Conservation (phyloP, 2,888 invertebrate species). For the Caenorhabditis sinica region DNA sequence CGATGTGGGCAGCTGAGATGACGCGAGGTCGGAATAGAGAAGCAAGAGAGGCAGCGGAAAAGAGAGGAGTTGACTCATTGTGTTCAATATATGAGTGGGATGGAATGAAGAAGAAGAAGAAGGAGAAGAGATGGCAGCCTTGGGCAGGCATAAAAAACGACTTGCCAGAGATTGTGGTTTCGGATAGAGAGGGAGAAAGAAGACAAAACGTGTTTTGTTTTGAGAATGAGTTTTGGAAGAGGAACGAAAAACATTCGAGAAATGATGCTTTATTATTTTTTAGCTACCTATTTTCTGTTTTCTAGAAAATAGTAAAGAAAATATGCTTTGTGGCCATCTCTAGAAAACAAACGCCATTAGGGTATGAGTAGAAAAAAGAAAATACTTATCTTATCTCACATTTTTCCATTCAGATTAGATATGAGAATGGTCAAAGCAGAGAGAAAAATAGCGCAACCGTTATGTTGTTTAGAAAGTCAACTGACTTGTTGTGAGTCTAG, state of each 20-base stretch:
- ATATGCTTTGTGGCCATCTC: too few relatives aligned
- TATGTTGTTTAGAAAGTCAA: too few relatives aligned
- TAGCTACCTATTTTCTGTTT: too few relatives aligned
- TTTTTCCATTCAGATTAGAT: too few relatives aligned
- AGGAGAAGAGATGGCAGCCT: neutral
- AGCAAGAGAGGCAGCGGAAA: neutral
- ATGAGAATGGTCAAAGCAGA: too few relatives aligned
- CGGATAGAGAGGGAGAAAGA: slow-evolving; percentile 1
- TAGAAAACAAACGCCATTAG: too few relatives aligned
- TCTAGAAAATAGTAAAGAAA: too few relatives aligned
- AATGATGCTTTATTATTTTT: slow-evolving; percentile 6
- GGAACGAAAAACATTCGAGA: slow-evolving; percentile 1
- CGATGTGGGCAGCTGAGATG: slow-evolving; percentile 44
- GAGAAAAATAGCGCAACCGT: too few relatives aligned
- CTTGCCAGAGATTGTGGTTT: slow-evolving; percentile 22
- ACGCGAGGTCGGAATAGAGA: slow-evolving; percentile 1
- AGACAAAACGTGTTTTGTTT: slow-evolving; percentile 34
- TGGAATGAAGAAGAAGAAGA: neutral
- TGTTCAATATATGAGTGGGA: slow-evolving; percentile 19
- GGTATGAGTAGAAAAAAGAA: too few relatives aligned
- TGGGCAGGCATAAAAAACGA: slow-evolving; percentile 7
- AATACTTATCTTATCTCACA: too few relatives aligned
- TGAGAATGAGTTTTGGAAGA: slow-evolving; percentile 11
- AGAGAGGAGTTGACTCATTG: slow-evolving; percentile 22
- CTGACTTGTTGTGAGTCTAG: too few relatives aligned